Base-by-base conservation (phyloP, 2,797 vertebrate species). In the Lepidocolaptes lacrymiger region DNA sequence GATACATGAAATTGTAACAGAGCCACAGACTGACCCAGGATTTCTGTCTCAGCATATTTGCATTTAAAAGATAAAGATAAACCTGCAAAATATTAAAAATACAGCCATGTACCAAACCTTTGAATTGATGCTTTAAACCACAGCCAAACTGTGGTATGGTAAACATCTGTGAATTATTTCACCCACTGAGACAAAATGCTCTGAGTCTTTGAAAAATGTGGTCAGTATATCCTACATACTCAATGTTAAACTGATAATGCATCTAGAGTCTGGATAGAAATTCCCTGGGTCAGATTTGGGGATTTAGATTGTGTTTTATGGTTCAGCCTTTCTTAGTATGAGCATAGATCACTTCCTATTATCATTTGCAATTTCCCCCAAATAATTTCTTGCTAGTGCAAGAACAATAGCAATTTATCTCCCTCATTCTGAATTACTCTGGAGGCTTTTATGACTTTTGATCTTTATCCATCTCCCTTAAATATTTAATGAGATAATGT, bases 1-100 rank as follows among this genome's bases (percentile, higher is more conserved):
- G 49, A 91, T 24, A 67, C 3, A 7, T 20, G 51, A 69, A 73
- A 80, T 5, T 34, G 3, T 43, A 89, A 78, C 14, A 83, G 30
- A 89, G 44, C 26, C n/a, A 44, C 21, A 44, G 37, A 86, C 10
- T 86, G 69, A 56, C 24, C 19, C 41, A 61, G 12, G 24, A 39
- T 89, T 89, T 56, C 61, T 56, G 23, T 30, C 56, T 73, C 48
- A 74, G 23, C 10, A 54, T 2, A 85, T 73, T 46, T 80, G 36
- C 56, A 93, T 82, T 74, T 89, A 74, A 95, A 89, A 88, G 46
- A 62, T 22, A 88, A 92, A 66, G 41, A 75, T 27, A 87, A 95
- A 94, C 28, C 30, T 83, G 84, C 28, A 91, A 79, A 80, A 83
- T 72, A 85, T 74, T 88, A 91, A 91, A 76, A 80, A 61, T 62